A percentile compares a stretch with the other conserved stretches of the same genome.
phyloP scores from a whole-genome alignment of 2,888 invertebrate species.

The Apodemia mormo region DNA sequence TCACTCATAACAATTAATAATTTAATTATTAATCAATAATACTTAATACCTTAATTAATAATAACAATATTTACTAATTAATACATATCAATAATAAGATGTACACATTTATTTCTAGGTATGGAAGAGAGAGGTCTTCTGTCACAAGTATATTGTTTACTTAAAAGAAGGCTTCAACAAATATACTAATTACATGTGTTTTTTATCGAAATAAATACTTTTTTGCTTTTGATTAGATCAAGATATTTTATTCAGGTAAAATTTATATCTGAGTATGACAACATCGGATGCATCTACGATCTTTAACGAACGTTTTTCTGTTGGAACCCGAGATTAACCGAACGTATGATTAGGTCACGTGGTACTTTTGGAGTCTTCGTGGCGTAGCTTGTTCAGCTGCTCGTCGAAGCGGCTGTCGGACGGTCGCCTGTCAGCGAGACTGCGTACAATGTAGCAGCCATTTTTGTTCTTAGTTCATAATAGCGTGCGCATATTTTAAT shows the following conservation, averaged over 20 bases:
- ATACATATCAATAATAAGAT: no score
- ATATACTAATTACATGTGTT: no score
- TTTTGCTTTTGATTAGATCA: not conserved
- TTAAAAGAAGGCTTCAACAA: no score
- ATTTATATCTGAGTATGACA: conserved; percentile 46
- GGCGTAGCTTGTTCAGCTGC: conserved; percentile 83
- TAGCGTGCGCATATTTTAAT: conserved; percentile 81
- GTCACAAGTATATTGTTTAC: no score
- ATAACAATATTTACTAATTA: no score
- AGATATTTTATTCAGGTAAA: conserved; percentile 18
- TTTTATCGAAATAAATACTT: no score
- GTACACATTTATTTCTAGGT: no score
- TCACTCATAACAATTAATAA: no score
- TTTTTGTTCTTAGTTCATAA: conserved; percentile 81
- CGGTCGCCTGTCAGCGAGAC: conserved; percentile 75
- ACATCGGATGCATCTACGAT: conserved; percentile 57
- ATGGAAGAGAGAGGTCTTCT: no score
- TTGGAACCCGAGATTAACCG: conserved; percentile 67
- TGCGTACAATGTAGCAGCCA: conserved; percentile 80
- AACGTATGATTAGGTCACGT: conserved; percentile 81
- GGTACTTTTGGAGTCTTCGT: conserved; percentile 82
- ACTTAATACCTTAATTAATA: no score
- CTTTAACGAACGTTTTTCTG: conserved; percentile 68
- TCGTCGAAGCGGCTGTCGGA: conserved; percentile 82
- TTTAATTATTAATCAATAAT: no score